These are phyloP conservation scores for Campylomormyrus numenius DNA, from an alignment of 2,113 vertebrate genomes.

Conservation along the genomic window DNA sequence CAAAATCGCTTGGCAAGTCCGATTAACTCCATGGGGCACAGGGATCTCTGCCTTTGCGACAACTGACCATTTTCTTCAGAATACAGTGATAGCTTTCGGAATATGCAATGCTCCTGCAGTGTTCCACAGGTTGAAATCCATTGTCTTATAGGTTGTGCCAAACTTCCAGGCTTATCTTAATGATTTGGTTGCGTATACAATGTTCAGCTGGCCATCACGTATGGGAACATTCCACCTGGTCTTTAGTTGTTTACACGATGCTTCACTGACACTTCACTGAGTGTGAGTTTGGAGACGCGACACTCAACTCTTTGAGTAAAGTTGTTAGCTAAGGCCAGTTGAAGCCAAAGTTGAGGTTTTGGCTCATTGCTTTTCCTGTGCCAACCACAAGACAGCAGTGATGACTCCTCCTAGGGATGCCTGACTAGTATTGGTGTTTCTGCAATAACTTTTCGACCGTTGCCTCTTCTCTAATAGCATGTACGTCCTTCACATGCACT, in stretches of 20 bases:
- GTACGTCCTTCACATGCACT: background rate
- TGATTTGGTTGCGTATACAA: no score
- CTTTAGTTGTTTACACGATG: no score
- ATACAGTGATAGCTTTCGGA: background rate
- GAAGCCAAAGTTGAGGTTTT: background rate
- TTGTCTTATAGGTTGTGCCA: no score
- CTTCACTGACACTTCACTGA: no score
- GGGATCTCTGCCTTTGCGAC: no score
- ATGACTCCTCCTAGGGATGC: background rate
- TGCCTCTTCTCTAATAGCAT: background rate
- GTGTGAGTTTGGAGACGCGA: no score
- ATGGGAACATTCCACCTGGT: no score
- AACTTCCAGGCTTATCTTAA: no score
- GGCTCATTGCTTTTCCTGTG: background rate
- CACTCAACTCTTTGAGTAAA: background rate
- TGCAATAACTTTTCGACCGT: background rate
- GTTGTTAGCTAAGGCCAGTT: background rate
- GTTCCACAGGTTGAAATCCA: no score
- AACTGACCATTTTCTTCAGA: background rate
- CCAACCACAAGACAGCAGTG: background rate
- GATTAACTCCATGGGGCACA: no score
- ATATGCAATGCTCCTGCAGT: background rate
- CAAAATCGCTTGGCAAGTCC: no score
- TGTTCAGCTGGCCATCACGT: no score
- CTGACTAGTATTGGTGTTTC: background rate